Conservation (phyloP, 2,888 invertebrate species). For the Osmoderma eremita region DNA sequence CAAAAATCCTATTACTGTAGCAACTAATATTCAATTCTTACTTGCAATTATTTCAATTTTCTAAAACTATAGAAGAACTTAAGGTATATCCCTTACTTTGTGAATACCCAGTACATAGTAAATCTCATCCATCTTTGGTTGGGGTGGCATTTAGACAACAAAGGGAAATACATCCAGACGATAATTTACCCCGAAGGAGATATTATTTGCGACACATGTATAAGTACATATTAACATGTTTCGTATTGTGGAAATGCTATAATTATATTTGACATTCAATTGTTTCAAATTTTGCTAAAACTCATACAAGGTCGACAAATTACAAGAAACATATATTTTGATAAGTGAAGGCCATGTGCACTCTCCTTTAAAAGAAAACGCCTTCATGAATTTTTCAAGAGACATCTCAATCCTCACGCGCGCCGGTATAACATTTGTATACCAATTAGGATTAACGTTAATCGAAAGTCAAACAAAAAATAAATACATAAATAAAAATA, state of each 20-base stretch:
- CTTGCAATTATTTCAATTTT: no score
- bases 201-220: no score
- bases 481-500: background rate
- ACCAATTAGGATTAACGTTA: background rate
- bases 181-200: no score
- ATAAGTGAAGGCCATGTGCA: slow-evolving; percentile 14
- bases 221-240: background rate
- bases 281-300: slow-evolving; percentile 26
- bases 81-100: no score
- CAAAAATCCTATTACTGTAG: no score
- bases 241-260: background rate
- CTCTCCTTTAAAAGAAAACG: background rate
- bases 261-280: slow-evolving; percentile 30
- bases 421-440: slow-evolving; percentile 4
- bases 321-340: slow-evolving; percentile 12
- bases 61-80: no score
- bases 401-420: background rate
- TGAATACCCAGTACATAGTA: no score
- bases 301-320: slow-evolving; percentile 14
- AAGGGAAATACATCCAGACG: no score
- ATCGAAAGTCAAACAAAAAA: slow-evolving; percentile 19
- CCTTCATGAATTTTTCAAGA: slow-evolving; percentile 30
- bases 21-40: no score
- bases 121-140: no score
- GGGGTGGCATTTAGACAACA: no score